Percentiles rank a stretch among this genome's conserved stretches.
phyloP scores from a whole-genome alignment of 2,888 invertebrate species.

The Polydrusus pterygomalis region DNA sequence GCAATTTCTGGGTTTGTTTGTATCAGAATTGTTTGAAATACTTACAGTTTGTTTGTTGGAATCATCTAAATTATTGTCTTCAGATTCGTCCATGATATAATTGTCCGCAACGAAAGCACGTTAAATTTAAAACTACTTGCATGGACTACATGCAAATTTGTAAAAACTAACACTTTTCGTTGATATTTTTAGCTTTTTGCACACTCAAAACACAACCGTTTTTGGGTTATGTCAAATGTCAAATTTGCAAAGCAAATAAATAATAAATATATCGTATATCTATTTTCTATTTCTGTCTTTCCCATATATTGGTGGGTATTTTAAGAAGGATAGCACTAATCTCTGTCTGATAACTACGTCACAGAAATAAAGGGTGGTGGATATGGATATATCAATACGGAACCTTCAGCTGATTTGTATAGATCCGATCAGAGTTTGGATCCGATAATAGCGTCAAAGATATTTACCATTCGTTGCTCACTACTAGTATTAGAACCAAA shows the following conservation, averaged over 20 bases:
- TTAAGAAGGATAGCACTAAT: no score
- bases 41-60: conserved; percentile 23
- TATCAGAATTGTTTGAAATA: conserved; percentile 6
- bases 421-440: no score
- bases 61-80: conserved; percentile 19
- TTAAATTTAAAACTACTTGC: background rate
- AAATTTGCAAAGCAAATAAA: background rate
- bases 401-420: no score
- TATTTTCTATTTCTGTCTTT: no score
- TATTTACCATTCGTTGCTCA: no score
- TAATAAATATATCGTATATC: no score
- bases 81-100: conserved; percentile 18
- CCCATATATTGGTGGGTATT: no score
- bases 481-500: no score
- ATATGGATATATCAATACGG: no score
- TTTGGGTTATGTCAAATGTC: conserved; percentile 26
- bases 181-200: conserved; percentile 16
- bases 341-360: no score
- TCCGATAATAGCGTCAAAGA: no score
- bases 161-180: background rate
- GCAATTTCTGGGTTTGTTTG: conserved; percentile 8
- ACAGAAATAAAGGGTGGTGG: no score
- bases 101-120: background rate
- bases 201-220: conserved; percentile 33
- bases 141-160: background rate